phyloP scores from a whole-genome alignment of 2,113 vertebrate species.

The Eolophus roseicapilla region DNA sequence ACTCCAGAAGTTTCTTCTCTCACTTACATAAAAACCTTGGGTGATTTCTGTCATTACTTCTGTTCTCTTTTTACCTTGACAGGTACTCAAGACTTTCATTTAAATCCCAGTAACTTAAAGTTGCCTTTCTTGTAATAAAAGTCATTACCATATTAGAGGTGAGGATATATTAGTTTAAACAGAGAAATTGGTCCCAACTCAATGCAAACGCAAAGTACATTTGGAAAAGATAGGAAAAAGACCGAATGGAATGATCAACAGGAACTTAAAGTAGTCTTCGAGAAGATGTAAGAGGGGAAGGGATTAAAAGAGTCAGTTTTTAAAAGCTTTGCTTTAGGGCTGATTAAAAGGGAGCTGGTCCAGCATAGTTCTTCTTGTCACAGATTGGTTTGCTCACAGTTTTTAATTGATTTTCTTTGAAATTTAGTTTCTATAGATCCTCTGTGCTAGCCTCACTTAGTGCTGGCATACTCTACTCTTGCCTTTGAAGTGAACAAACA shows the following conservation, averaged over 20 bases:
- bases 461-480: neutral
- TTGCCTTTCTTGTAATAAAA: neutral
- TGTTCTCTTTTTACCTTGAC: neutral
- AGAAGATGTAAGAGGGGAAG: neutral
- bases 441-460: neutral
- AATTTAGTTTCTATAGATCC: neutral
- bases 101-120: neutral
- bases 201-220: neutral
- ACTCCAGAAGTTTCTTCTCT: neutral
- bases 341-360: neutral
- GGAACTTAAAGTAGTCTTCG: neutral
- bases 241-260: neutral
- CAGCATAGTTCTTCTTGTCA: neutral
- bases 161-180: neutral
- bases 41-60: neutral
- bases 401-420: conserved; percentile 3
- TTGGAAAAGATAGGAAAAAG: neutral
- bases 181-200: neutral
- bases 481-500: neutral
- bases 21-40: neutral
- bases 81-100: neutral
- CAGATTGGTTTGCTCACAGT: neutral
- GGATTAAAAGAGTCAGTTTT: neutral
- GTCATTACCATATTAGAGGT: neutral
- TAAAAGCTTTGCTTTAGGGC: neutral